These are phyloP conservation scores for Pseudopodoces humilis DNA, from an alignment of 2,113 vertebrate species.

Conservation along the genomic window DNA sequence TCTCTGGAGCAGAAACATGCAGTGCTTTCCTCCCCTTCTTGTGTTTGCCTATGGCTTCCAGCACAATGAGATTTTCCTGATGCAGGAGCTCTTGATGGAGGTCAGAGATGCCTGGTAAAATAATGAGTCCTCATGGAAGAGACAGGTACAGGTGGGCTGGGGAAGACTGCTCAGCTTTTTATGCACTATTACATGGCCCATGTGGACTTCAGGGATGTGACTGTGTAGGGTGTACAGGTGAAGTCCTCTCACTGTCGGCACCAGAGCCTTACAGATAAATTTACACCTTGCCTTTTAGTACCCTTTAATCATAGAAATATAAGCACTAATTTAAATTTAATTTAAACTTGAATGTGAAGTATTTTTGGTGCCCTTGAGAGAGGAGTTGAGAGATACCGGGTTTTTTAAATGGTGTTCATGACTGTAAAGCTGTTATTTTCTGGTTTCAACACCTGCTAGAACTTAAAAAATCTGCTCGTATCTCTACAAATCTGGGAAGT, in stretches of 20 bases:
- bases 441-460: not conserved
- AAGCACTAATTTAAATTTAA: not conserved
- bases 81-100: not conserved
- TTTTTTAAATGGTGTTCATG: not conserved
- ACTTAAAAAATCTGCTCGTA: not conserved
- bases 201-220: not conserved
- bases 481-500: not conserved
- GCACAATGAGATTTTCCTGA: not conserved
- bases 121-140: not conserved
- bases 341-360: not conserved
- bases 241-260: not conserved
- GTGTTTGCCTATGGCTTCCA: not conserved
- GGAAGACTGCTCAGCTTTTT: not conserved
- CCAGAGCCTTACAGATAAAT: not conserved
- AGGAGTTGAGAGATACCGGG: not conserved
- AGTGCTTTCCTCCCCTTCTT: not conserved
- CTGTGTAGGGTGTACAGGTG: not conserved
- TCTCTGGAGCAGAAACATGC: not conserved
- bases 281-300: not conserved
- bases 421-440: not conserved
- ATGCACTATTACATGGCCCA: not conserved
- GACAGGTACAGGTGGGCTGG: not conserved
- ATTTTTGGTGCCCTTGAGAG: not conserved
- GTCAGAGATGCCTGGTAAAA: not conserved
- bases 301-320: not conserved